Conservation (phyloP, 2,797 vertebrate genomes). For the Cynopterus sphinx region DNA sequence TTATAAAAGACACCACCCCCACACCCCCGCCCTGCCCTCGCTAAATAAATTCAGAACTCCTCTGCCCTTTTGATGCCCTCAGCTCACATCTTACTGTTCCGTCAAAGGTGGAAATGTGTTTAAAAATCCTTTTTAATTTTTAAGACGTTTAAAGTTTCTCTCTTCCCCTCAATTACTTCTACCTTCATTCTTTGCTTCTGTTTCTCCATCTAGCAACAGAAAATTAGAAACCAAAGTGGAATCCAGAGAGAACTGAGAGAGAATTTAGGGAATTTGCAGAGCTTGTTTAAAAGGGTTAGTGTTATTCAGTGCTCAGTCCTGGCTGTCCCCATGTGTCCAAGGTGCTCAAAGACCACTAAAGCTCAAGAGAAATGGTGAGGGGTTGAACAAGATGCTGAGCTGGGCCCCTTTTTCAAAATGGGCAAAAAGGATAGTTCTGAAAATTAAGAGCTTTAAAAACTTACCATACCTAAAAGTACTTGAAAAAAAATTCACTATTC, state of each 20-base stretch:
- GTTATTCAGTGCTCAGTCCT: background rate
- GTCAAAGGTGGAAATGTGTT: background rate
- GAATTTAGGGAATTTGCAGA: background rate
- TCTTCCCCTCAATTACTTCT: background rate
- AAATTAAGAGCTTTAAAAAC: constrained; percentile 4
- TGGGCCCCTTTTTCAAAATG: background rate
- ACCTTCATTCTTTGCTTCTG: background rate
- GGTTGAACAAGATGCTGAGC: background rate
- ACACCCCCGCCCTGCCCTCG: no score
- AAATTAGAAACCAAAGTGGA: background rate
- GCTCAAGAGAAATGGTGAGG: background rate
- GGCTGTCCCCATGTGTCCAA: background rate
- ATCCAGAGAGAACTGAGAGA: background rate
- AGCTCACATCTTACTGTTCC: background rate
- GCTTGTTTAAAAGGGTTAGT: background rate
- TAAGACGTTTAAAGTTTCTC: background rate
- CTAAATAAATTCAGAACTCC: background rate
- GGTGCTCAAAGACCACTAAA: background rate
- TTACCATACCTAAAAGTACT: constrained; percentile 15
- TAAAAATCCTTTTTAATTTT: background rate
- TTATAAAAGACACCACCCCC: background rate
- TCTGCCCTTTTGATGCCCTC: background rate
- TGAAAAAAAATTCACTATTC: background rate
- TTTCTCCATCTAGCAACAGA: background rate
- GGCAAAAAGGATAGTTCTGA: background rate